Evolutionary conservation across 2,797 vertebrate genomes (phyloP).

Genomic region (Fringilla coelebs): DNA sequence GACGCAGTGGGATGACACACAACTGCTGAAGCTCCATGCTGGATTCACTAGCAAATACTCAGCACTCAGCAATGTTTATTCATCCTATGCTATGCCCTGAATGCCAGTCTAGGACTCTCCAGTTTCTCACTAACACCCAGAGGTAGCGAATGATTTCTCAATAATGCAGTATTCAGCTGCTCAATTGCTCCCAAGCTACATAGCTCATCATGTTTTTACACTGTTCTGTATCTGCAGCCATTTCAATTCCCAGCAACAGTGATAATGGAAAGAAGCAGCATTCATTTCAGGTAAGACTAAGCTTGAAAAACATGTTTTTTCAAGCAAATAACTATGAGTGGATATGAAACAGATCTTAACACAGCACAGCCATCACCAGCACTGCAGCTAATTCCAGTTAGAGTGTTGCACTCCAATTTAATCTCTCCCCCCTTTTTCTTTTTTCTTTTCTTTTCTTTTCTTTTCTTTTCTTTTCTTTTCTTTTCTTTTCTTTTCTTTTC

Average conservation of each 20-base stretch:
- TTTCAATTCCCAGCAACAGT: conserved; percentile 18
- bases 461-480: no score
- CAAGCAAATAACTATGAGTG: not conserved
- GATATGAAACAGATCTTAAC: not conserved
- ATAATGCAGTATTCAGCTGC: conserved; percentile 38
- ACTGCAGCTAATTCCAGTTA: not conserved
- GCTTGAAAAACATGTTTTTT: not conserved
- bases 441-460: no score
- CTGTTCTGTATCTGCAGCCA: conserved; percentile 35
- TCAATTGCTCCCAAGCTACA: conserved; percentile 28
- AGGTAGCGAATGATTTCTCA: conserved; percentile 52
- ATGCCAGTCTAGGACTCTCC: conserved; percentile 25
- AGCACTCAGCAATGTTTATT: conserved; percentile 9
- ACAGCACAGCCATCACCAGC: not conserved
- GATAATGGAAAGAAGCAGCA: not conserved
- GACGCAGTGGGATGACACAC: not conserved
- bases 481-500: no score
- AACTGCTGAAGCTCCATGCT: not conserved
- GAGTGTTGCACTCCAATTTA: not conserved
- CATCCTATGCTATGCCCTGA: conserved; percentile 18
- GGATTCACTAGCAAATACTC: not conserved
- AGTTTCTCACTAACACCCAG: conserved; percentile 41
- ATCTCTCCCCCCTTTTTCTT: not conserved
- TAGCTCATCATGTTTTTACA: not conserved
- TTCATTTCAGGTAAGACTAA: conserved; percentile 10